A percentile compares a stretch with the other conserved stretches of the same genome.
phyloP scores from a whole-genome alignment of 1,140 invertebrate genomes.

The Spodoptera frugiperda region DNA sequence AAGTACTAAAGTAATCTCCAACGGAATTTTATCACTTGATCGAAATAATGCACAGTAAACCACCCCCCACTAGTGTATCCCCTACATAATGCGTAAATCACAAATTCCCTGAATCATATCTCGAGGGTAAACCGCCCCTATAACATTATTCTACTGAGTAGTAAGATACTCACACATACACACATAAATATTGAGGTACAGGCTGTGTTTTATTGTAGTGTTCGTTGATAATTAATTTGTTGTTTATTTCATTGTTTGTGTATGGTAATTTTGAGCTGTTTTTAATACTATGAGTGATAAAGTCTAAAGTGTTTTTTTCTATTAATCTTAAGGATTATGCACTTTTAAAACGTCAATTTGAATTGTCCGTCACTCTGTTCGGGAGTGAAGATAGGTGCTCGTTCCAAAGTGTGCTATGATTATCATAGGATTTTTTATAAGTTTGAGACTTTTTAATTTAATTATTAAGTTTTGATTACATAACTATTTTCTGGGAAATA shows the following conservation, averaged over 20 bases:
- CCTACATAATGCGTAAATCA: constrained; percentile 31
- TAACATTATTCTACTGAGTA: constrained; percentile 22
- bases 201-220: background rate
- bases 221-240: no score
- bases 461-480: no score
- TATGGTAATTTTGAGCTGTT: background rate
- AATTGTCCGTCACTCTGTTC: no score
- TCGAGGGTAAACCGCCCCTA: constrained; percentile 10
- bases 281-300: no score
- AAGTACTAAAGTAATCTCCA: background rate
- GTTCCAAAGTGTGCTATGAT: no score
- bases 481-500: no score
- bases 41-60: constrained; percentile 6
- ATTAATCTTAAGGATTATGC: no score
- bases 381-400: no score
- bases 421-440: no score
- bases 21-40: constrained; percentile 17
- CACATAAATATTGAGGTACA: background rate
- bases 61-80: background rate
- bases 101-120: constrained; percentile 34
- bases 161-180: constrained; percentile 1
- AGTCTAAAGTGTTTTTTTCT: no score
- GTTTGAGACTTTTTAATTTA: no score
- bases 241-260: background rate
- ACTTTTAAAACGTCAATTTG: no score